Conservation (phyloP, 2,888 invertebrate genomes). For the Cheilosia vernalis region DNA sequence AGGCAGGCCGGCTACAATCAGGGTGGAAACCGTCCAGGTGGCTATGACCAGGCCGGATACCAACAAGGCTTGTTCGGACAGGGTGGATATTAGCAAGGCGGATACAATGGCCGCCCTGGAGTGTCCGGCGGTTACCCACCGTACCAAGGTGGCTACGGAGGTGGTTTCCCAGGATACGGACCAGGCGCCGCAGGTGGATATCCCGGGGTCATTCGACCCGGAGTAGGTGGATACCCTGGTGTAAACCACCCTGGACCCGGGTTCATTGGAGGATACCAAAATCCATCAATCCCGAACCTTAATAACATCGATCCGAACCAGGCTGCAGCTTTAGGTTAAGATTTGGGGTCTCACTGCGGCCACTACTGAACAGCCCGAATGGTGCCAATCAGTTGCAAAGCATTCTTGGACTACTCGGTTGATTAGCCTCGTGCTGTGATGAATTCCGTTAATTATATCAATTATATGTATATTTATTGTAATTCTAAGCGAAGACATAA, state of each 20-base stretch:
- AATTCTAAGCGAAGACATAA: conserved; percentile 40
- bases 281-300: conserved; percentile 10
- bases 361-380: conserved; percentile 53
- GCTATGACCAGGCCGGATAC: conserved; percentile 13
- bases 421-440: background rate
- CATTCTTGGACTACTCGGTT: conserved; percentile 49
- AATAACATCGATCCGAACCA: conserved; percentile 74
- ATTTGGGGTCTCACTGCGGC: conserved; percentile 42
- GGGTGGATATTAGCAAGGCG: conserved; percentile 27
- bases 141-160: conserved; percentile 10
- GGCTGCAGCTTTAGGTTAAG: conserved; percentile 71
- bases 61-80: conserved; percentile 21
- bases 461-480: conserved; percentile 55
- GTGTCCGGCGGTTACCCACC: background rate
- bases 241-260: conserved; percentile 11
- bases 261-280: conserved; percentile 12
- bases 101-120: conserved; percentile 7
- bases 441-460: conserved; percentile 10
- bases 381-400: conserved; percentile 76
- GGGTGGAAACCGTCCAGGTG: conserved; percentile 45
- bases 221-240: conserved; percentile 27
- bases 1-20: conserved; percentile 23
- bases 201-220: conserved; percentile 7
- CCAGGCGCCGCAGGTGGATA: conserved; percentile 15
- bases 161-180: background rate